Evolutionary conservation across 2,888 invertebrate species (phyloP).

Genomic region (Tiliacea citrago): DNA sequence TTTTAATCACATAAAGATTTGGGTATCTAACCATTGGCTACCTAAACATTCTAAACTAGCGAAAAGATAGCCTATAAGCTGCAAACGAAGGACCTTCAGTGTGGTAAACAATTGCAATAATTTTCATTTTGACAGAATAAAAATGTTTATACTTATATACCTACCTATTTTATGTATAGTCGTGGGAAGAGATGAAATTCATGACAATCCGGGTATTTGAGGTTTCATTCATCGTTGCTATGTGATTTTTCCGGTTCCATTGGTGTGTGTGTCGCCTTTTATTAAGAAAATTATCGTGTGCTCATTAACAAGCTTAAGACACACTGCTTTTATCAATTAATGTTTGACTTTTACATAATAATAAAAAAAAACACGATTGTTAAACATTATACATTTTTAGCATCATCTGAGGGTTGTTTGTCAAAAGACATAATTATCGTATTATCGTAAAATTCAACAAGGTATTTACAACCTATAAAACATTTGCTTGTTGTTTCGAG

Average conservation of each 20-base stretch:
- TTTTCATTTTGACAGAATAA: not conserved
- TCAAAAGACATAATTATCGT: not conserved
- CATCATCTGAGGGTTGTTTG: not conserved
- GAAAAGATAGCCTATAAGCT: not conserved
- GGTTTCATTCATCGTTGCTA: constrained; percentile 2
- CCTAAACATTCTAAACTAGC: not conserved
- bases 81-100: not conserved
- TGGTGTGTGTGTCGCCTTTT: constrained; percentile 5
- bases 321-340: constrained; percentile 8
- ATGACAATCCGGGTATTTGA: constrained; percentile 30
- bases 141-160: not conserved
- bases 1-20: constrained; percentile 8
- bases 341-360: constrained; percentile 16
- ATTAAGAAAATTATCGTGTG: constrained; percentile 41
- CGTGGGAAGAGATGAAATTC: constrained; percentile 1
- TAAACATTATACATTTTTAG: not conserved
- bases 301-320: constrained; percentile 27
- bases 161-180: not conserved
- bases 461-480: not conserved
- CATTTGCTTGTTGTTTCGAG: not conserved
- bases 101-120: not conserved
- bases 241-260: constrained; percentile 26
- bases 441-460: not conserved
- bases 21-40: not conserved
- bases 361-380: not conserved